A percentile compares a stretch with the other conserved stretches of the same genome.
phyloP scores from a whole-genome alignment of 2,888 invertebrate species.

The Drosophila borborema region DNA sequence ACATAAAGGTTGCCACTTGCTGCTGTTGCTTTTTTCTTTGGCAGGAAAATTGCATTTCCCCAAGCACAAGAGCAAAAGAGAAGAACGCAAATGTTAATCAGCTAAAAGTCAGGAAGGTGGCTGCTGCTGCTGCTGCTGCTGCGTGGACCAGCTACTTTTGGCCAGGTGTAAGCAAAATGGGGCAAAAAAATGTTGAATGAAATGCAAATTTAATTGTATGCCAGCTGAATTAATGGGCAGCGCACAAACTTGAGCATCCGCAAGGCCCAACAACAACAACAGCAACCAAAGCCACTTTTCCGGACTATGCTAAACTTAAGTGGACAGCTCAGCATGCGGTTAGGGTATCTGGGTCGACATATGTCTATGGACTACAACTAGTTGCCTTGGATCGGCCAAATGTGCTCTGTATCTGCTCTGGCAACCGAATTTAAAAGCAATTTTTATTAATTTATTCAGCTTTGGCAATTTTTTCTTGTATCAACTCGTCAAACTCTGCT shows the following conservation, averaged over 20 bases:
- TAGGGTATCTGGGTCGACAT: constrained; percentile 9
- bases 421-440: not conserved
- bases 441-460: constrained; percentile 1
- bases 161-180: constrained; percentile 36
- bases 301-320: constrained; percentile 40
- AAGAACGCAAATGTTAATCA: constrained; percentile 81
- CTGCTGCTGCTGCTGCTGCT: constrained; percentile 13
- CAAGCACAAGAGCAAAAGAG: constrained; percentile 39
- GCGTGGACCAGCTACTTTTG: constrained; percentile 16
- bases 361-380: not conserved
- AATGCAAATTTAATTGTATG: constrained; percentile 84
- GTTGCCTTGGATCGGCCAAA: not conserved
- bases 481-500: not conserved
- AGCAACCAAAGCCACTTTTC: constrained; percentile 17
- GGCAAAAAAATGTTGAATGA: constrained; percentile 45
- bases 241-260: constrained; percentile 33
- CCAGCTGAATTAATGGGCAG: constrained; percentile 76
- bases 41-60: constrained; percentile 71
- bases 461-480: not conserved
- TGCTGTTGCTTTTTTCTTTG: constrained; percentile 47
- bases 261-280: constrained; percentile 15
- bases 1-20: constrained; percentile 68
- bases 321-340: constrained; percentile 34
- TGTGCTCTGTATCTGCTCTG: not conserved
- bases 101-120: constrained; percentile 73